These are phyloP conservation scores for Hecatera dysodea DNA, from an alignment of 2,888 invertebrate genomes.

Conservation along the genomic window DNA sequence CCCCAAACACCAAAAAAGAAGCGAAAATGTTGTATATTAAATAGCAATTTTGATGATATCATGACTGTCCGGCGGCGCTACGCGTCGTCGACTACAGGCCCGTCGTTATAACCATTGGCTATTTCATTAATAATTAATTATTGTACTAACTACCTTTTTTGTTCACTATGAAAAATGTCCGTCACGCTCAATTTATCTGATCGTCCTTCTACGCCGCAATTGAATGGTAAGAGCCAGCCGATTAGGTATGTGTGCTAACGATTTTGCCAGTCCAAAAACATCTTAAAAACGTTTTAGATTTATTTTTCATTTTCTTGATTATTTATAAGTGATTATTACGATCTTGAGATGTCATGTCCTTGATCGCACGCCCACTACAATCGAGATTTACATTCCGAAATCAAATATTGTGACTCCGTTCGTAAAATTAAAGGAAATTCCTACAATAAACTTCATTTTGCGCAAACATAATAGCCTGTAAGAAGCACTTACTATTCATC, in stretches of 20 bases:
- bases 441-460: no score
- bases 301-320: no score
- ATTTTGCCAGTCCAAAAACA: not conserved
- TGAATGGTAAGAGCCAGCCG: slow-evolving; percentile 9
- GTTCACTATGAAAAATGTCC: slow-evolving; percentile 44
- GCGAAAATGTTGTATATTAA: slow-evolving; percentile 61
- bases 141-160: slow-evolving; percentile 50
- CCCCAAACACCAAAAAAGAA: slow-evolving; percentile 47
- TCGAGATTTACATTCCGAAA: no score
- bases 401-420: no score
- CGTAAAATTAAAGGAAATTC: no score
- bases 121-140: slow-evolving; percentile 61
- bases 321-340: no score
- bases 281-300: not conserved
- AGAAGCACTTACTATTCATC: no score
- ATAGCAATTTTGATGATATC: slow-evolving; percentile 71
- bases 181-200: slow-evolving; percentile 64
- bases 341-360: no score
- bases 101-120: slow-evolving; percentile 58
- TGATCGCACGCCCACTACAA: no score
- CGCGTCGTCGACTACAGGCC: slow-evolving; percentile 68
- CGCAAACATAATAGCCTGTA: no score
- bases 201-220: slow-evolving; percentile 34
- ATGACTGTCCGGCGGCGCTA: slow-evolving; percentile 67
- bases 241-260: slow-evolving; percentile 3